Conservation (phyloP, 1,140 invertebrate genomes). For the Bombus consobrinus region DNA sequence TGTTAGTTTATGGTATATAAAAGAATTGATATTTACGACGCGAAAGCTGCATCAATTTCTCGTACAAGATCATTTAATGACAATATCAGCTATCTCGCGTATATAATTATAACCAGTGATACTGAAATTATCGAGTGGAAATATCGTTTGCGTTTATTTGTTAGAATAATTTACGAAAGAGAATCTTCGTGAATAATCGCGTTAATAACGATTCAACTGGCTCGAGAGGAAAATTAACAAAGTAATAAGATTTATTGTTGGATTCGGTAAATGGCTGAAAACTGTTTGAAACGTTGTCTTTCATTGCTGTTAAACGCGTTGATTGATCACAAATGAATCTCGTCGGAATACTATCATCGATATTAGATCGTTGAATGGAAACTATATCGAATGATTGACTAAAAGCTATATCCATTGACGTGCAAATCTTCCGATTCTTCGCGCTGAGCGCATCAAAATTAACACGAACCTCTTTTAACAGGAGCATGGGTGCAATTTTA, state of each 20-base stretch:
- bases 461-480: conserved; percentile 18
- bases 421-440: too few species aligned
- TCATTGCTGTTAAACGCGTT: too few species aligned
- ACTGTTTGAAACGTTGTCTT: too few species aligned
- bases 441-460: neutral
- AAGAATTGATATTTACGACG: too few species aligned
- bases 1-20: neutral
- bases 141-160: neutral
- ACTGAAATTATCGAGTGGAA: neutral
- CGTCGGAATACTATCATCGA: neutral
- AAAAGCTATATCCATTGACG: too few species aligned
- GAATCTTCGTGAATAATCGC: too few species aligned
- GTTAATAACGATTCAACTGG: too few species aligned
- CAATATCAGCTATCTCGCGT: neutral
- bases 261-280: too few species aligned
- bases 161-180: neutral
- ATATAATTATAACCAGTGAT: neutral
- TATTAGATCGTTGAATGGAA: neutral
- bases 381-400: neutral
- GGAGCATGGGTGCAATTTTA: neutral
- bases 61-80: neutral
- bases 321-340: too few species aligned
- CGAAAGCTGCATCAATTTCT: neutral
- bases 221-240: too few species aligned
- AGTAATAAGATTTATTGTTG: too few species aligned